Base-by-base conservation (phyloP, 2,113 vertebrate species). In the Oryzias javanicus region DNA sequence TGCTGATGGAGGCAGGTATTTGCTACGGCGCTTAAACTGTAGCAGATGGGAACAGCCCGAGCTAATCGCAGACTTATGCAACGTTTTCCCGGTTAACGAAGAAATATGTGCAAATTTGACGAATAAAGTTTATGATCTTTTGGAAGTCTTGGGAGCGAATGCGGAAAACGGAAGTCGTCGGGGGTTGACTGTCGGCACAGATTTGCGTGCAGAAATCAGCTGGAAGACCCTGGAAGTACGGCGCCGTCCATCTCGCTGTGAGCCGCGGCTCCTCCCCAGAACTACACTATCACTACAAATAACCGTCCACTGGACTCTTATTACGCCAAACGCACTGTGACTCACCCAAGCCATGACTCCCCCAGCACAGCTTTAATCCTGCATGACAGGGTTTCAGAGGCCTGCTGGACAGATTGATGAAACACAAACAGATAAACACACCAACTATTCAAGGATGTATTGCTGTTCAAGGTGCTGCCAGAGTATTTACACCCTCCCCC, bases 391-490 rank as follows among this genome's bases (percentile, higher is more conserved):
- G 53, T 59, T 64, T 67, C 42, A 56, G 3, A 67, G 44, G 49
- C 55, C 56, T 20, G 18, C 42, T 4, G 16, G 25, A 65, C 55
- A 25, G 29, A 59, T 55, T 62, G 50, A 55, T 49, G 29, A 40
- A 55, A 71, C 40, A 61, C 44, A n/a, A 56, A 42, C 14, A 19
- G 16, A 12, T 18, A 44, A 40, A 57, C 60, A 40, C 25, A 67
- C 49, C 46, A 41, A 47, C 47, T 40, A 45, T 52, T 51, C 12
- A 14, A 40, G 14, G 62, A 45, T 14, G 25, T 52, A 54, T 72
- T 65, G 50, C 55, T 56, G 64, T 81, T 73, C 67, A 70, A 71
- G 82, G 80, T 79, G 70, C 64, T 62, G 67, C 24, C 64, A 40
- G 42, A 19, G 54, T 72, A 64, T 86, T 81, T 70, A 62, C 27